A percentile compares a stretch with the other conserved stretches of the same genome.
phyloP scores from a whole-genome alignment of 53 echinoderm and acorn worm species.

The Holothuria leucospilota region DNA sequence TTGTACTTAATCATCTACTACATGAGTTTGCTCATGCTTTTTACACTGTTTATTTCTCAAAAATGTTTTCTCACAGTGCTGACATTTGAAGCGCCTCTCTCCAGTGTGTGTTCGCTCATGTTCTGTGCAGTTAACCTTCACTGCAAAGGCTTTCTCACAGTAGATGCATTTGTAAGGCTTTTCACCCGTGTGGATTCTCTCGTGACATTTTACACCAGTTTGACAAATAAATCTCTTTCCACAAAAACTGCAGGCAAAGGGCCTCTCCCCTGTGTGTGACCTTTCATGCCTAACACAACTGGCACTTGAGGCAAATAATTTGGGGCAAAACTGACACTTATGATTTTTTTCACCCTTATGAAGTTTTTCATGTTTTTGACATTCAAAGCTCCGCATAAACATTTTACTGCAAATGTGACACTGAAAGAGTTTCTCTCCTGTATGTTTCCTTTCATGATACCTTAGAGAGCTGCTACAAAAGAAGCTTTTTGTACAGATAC shows the following conservation, averaged over 20 bases:
- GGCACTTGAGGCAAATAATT: background rate
- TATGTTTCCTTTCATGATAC: too few relatives aligned
- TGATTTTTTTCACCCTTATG: background rate
- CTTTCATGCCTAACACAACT: background rate
- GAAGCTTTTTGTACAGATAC: too few relatives aligned
- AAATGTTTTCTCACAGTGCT: constrained; percentile 32
- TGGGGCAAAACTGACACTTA: background rate
- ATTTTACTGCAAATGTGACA: too few relatives aligned
- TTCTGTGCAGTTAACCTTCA: background rate
- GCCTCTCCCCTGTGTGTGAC: constrained; percentile 19
- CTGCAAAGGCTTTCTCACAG: constrained; percentile 20
- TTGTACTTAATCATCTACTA: background rate
- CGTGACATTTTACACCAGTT: background rate
- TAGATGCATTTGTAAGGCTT: constrained; percentile 12
- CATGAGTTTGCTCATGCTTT: background rate
- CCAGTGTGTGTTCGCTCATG: constrained; percentile 43
- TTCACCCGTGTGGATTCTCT: constrained; percentile 40
- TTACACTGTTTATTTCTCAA: background rate
- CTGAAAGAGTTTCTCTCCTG: too few relatives aligned
- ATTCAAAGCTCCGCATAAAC: too few relatives aligned
- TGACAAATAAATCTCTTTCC: background rate
- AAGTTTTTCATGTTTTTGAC: background rate
- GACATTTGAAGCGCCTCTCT: constrained; percentile 11
- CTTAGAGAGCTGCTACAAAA: too few relatives aligned
- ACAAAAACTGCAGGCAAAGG: constrained; percentile 17